Evolutionary conservation across 2,113 vertebrate species (phyloP).

Genomic region (Leucosticte australis): DNA sequence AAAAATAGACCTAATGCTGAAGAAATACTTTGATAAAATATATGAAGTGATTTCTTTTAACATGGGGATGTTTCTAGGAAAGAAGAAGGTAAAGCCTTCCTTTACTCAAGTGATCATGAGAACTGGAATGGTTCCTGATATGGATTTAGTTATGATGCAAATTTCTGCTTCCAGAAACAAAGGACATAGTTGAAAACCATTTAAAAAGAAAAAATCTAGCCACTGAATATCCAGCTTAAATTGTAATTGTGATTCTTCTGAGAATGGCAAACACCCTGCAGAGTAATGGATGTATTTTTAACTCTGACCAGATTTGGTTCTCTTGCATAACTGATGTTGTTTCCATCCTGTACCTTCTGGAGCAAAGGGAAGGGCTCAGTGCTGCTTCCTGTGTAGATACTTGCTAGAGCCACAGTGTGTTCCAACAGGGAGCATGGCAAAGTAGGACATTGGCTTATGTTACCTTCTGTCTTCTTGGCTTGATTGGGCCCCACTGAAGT

Average conservation of each 20-base stretch:
- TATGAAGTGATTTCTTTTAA: not conserved
- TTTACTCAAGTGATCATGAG: not conserved
- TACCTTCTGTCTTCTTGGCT: not conserved
- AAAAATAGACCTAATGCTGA: not conserved
- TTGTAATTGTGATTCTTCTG: not conserved
- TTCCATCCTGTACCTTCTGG: slow-evolving; percentile 5
- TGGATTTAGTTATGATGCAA: not conserved
- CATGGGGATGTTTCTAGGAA: not conserved
- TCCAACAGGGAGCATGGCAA: not conserved
- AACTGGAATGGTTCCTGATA: not conserved
- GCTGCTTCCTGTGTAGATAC: not conserved
- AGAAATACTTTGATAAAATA: not conserved
- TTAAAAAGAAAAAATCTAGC: not conserved
- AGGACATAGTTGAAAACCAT: not conserved
- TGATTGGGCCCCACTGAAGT: not conserved
- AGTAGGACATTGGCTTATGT: not conserved
- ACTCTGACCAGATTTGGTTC: slow-evolving; percentile 12
- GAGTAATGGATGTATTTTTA: slow-evolving; percentile 17
- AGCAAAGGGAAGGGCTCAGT: not conserved
- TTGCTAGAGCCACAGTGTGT: not conserved
- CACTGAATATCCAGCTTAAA: not conserved
- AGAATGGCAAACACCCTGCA: not conserved
- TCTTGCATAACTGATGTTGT: slow-evolving; percentile 15
- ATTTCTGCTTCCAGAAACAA: not conserved
- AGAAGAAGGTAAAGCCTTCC: not conserved